Conservation (phyloP, 2,888 invertebrate species). For the Orthosia gothica region DNA sequence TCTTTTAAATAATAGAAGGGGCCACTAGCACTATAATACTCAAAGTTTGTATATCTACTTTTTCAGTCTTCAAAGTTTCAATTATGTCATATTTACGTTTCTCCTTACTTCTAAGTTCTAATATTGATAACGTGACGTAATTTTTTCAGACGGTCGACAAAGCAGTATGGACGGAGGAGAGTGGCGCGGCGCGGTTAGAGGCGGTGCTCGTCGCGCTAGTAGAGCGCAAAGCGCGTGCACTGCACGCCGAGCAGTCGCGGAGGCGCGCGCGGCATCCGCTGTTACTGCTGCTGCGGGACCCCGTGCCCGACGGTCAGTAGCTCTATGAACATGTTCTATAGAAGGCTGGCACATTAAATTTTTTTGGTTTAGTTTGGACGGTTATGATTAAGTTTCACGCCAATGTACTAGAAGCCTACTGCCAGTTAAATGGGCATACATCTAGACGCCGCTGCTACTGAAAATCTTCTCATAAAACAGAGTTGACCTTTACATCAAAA, state of each 20-base stretch:
- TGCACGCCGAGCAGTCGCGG: constrained; percentile 92
- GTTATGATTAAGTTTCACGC: not conserved
- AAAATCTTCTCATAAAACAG: not conserved
- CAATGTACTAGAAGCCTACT: too few relatives aligned
- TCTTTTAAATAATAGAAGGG: not conserved
- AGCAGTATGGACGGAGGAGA: constrained; percentile 94
- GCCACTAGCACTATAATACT: too few relatives aligned
- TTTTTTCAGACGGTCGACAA: constrained; percentile 92
- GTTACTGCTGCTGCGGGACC: constrained; percentile 85
- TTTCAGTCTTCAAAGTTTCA: not conserved
- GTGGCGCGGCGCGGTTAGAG: constrained; percentile 93
- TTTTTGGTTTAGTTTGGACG: too few relatives aligned
- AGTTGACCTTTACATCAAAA: not conserved
- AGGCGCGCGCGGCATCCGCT: constrained; percentile 84
- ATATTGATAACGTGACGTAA: not conserved
- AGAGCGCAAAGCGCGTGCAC: constrained; percentile 92
- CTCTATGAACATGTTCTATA: not conserved
- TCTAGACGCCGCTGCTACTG: not conserved
- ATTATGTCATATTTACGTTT: not conserved
- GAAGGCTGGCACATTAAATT: not conserved
- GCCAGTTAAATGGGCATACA: not conserved
- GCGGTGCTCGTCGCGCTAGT: constrained; percentile 94
- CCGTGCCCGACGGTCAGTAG: constrained; percentile 84
- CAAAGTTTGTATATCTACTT: not conserved
- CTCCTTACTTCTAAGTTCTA: not conserved